Percentiles rank a stretch among this genome's conserved stretches.
These are phyloP conservation scores for Ornithoptera alexandrae DNA, from an alignment of 2,888 invertebrate genomes.

Conservation along the genomic window DNA sequence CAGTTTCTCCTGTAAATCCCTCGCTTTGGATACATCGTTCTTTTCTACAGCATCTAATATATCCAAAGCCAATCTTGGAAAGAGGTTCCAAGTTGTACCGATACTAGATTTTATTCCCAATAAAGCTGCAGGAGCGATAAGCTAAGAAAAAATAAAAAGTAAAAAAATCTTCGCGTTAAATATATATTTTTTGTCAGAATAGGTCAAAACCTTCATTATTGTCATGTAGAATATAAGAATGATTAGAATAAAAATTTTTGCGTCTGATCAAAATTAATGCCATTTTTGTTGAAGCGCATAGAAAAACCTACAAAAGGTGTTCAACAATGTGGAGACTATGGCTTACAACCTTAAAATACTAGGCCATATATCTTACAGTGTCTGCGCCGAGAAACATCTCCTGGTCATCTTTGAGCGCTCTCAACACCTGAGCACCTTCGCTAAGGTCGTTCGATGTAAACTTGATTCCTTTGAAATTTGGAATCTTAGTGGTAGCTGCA, in stretches of 20 bases:
- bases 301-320: too few species aligned
- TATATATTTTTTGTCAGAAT: too few species aligned
- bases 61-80: slow-evolving; percentile 79
- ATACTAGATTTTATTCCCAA: slow-evolving; percentile 87
- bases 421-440: slow-evolving; percentile 82
- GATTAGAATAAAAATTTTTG: too few species aligned
- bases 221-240: too few species aligned
- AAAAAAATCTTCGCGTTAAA: not conserved
- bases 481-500: slow-evolving; percentile 81
- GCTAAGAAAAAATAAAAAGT: slow-evolving; percentile 58
- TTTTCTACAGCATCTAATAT: slow-evolving; percentile 77
- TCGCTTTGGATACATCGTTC: slow-evolving; percentile 71
- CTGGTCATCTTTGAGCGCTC: slow-evolving; percentile 72
- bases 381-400: slow-evolving; percentile 85
- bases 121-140: slow-evolving; percentile 83
- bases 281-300: too few species aligned
- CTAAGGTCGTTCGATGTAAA: slow-evolving; percentile 87
- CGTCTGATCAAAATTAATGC: too few species aligned
- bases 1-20: slow-evolving; percentile 75
- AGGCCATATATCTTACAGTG: slow-evolving; percentile 71
- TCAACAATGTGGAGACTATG: too few species aligned
- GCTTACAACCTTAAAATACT: not conserved
- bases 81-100: slow-evolving; percentile 84
- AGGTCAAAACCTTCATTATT: too few species aligned
- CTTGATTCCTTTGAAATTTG: slow-evolving; percentile 90